phyloP scores from a whole-genome alignment of 1,140 invertebrate genomes.

The Drosophila micromelanica region DNA sequence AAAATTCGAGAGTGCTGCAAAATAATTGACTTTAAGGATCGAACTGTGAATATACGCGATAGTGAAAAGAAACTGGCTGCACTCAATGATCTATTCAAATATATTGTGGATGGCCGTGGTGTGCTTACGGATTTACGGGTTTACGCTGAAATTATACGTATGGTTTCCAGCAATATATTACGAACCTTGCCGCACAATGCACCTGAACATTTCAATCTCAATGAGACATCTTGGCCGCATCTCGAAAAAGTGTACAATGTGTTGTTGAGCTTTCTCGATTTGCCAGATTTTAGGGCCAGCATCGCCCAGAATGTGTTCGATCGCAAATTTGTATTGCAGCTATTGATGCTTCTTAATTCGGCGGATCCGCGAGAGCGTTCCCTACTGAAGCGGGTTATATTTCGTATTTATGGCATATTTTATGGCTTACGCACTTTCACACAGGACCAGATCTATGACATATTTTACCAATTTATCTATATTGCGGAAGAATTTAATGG shows the following conservation, averaged over 20 bases:
- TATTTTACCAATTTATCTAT: constrained; percentile 98
- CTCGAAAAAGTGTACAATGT: constrained; percentile 98
- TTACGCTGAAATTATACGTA: constrained; percentile 97
- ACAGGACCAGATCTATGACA: constrained; percentile 99
- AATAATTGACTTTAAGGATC: neutral
- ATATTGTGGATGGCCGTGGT: neutral
- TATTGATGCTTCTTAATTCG: constrained; percentile 98
- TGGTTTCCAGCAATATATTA: constrained; percentile 97
- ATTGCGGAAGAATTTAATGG: constrained; percentile 99
- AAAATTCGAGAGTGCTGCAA: neutral
- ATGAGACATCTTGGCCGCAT: constrained; percentile 98
- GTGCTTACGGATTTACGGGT: constrained; percentile 94
- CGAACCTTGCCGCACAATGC: constrained; percentile 98
- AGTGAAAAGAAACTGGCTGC: neutral
- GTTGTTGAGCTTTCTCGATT: constrained; percentile 97
- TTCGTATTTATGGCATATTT: constrained; percentile 99
- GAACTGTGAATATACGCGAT: neutral
- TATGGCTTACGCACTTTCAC: constrained; percentile 98
- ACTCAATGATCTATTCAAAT: neutral
- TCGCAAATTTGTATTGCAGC: constrained; percentile 98
- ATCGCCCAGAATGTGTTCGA: constrained; percentile 98
- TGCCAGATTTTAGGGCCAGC: constrained; percentile 96
- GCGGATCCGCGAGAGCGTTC: constrained; percentile 99
- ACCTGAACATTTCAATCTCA: constrained; percentile 99
- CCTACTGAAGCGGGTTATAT: constrained; percentile 98